Conservation (phyloP, 1,140 invertebrate species). For the Cheumatopsyche charites region DNA sequence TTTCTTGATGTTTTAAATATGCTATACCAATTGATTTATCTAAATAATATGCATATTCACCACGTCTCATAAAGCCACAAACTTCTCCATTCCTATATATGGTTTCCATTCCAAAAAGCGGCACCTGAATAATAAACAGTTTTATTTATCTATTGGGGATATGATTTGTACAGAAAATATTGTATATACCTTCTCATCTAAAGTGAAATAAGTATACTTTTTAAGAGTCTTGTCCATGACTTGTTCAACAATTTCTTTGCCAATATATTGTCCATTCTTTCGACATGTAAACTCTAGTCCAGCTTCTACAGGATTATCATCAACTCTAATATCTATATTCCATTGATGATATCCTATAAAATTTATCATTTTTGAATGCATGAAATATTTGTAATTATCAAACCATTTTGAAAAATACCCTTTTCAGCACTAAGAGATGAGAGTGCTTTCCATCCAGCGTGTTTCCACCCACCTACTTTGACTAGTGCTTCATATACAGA, state of each 20-base stretch:
- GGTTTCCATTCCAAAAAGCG: slow-evolving; percentile 82
- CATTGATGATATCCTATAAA: slow-evolving; percentile 80
- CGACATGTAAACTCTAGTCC: slow-evolving; percentile 79
- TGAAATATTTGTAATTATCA: slow-evolving; percentile 12
- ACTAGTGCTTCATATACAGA: slow-evolving; percentile 52
- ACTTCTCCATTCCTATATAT: slow-evolving; percentile 78
- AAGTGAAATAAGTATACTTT: slow-evolving; percentile 75
- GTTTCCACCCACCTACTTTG: slow-evolving; percentile 65
- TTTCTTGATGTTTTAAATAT: slow-evolving; percentile 56
- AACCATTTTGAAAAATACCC: slow-evolving; percentile 66
- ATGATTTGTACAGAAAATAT: slow-evolving; percentile 31
- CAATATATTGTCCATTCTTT: slow-evolving; percentile 75
- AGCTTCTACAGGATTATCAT: slow-evolving; percentile 87
- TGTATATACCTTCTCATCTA: slow-evolving; percentile 67
- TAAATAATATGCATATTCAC: slow-evolving; percentile 78
- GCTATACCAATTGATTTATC: slow-evolving; percentile 70
- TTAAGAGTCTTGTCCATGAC: slow-evolving; percentile 73
- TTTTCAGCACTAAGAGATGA: slow-evolving; percentile 86
- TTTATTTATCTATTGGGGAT: neutral
- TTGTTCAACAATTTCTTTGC: slow-evolving; percentile 72
- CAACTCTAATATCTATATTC: slow-evolving; percentile 80
- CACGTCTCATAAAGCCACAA: slow-evolving; percentile 80
- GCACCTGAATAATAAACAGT: slow-evolving; percentile 57
- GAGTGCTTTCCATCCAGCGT: slow-evolving; percentile 83
- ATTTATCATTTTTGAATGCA: neutral